phyloP scores from a whole-genome alignment of 1,140 invertebrate genomes.

The Aphaenogaster rudis region DNA sequence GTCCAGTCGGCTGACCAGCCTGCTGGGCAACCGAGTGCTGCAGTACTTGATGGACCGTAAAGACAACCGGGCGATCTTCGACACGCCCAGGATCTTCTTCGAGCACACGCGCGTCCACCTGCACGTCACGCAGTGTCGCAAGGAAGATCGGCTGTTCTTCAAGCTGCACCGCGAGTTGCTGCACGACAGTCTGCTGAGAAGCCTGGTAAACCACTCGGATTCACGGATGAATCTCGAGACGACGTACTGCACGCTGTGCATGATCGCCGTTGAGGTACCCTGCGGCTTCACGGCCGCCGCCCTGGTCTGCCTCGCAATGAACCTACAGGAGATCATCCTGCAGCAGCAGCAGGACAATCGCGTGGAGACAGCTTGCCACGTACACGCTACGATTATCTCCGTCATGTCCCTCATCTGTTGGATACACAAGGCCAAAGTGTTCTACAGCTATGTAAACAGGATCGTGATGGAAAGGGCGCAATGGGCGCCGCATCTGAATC shows the following conservation, averaged over 20 bases:
- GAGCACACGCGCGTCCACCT: slow-evolving; percentile 84
- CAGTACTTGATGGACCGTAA: slow-evolving; percentile 88
- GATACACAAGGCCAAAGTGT: slow-evolving; percentile 87
- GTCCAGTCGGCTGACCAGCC: slow-evolving; percentile 83
- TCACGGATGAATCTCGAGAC: slow-evolving; percentile 86
- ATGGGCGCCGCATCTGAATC: slow-evolving; percentile 89
- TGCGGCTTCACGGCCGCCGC: slow-evolving; percentile 88
- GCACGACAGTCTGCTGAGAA: slow-evolving; percentile 86
- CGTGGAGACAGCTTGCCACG: slow-evolving; percentile 82
- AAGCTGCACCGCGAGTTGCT: slow-evolving; percentile 85
- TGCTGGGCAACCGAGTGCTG: slow-evolving; percentile 87
- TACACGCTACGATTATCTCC: slow-evolving; percentile 88
- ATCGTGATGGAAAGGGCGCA: slow-evolving; percentile 87
- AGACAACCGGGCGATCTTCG: slow-evolving; percentile 85
- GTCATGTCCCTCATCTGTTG: slow-evolving; percentile 88
- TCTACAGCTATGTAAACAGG: slow-evolving; percentile 88
- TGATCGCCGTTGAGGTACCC: slow-evolving; percentile 88
- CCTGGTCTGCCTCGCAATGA: slow-evolving; percentile 87
- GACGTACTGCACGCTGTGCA: slow-evolving; percentile 87
- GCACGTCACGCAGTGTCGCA: slow-evolving; percentile 79
- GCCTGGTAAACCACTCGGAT: slow-evolving; percentile 84
- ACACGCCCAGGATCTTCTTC: slow-evolving; percentile 87
- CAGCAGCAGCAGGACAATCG: slow-evolving; percentile 72
- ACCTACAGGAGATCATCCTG: slow-evolving; percentile 87
- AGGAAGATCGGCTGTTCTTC: slow-evolving; percentile 86